Conservation (phyloP, 2,797 vertebrate species). For the Phoebastria nigripes region DNA sequence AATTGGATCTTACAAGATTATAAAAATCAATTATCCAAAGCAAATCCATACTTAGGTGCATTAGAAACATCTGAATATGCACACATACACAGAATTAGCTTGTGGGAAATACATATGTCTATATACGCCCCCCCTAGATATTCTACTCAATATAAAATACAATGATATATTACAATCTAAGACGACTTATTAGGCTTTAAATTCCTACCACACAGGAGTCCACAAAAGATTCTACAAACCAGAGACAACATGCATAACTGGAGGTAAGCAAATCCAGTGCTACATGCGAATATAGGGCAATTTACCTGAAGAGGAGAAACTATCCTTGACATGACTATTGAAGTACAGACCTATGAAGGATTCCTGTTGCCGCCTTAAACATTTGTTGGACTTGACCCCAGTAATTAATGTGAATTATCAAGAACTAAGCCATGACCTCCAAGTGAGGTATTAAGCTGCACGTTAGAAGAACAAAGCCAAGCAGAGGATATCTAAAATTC, state of each 20-base stretch:
- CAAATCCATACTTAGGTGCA: not conserved
- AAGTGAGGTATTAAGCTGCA: not conserved
- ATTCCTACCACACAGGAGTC: not conserved
- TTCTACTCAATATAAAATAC: not conserved
- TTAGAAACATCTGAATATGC: not conserved
- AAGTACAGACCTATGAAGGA: not conserved
- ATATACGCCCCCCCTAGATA: accelerated
- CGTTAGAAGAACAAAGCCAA: not conserved
- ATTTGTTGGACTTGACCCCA: not conserved
- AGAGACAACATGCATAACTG: not conserved
- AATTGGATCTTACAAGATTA: not conserved
- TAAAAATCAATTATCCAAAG: not conserved
- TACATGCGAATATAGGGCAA: not conserved
- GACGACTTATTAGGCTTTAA: not conserved
- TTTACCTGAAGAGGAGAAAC: not conserved
- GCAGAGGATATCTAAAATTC: not conserved
- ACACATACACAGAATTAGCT: not conserved
- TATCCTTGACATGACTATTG: not conserved
- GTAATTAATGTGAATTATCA: not conserved
- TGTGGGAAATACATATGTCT: not conserved
- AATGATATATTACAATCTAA: not conserved
- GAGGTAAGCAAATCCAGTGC: not conserved
- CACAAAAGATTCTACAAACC: not conserved
- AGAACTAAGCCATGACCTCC: not conserved
- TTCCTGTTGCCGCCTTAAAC: not conserved